These are phyloP conservation scores for Bombus balteatus DNA, from an alignment of 1,140 invertebrate genomes.

Conservation along the genomic window DNA sequence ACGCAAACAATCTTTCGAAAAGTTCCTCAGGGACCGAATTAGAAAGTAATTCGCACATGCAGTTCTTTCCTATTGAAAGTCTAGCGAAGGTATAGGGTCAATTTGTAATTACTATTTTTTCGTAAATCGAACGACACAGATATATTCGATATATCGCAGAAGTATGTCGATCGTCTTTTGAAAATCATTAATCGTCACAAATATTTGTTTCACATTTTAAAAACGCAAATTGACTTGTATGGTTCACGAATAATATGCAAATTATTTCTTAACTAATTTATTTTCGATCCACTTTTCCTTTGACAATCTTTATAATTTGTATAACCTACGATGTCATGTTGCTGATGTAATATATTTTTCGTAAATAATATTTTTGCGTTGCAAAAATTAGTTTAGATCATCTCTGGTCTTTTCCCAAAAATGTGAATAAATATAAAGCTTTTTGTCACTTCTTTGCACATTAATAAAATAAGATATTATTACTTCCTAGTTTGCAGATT, in stretches of 20 bases:
- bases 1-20: slow-evolving; percentile 81
- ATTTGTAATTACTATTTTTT: not conserved
- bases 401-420: not conserved
- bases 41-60: slow-evolving; percentile 84
- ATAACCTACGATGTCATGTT: not conserved
- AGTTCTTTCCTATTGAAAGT: slow-evolving; percentile 87
- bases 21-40: slow-evolving; percentile 85
- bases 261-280: slow-evolving; percentile 11
- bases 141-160: not conserved
- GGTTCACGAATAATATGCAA: not conserved
- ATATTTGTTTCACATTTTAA: not conserved
- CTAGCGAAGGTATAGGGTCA: slow-evolving; percentile 85
- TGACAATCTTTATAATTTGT: not conserved
- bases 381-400: not conserved
- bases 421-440: not conserved
- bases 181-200: not conserved
- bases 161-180: not conserved
- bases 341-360: not conserved
- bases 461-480: not conserved
- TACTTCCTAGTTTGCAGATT: not conserved
- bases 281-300: not conserved
- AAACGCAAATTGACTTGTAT: not conserved
- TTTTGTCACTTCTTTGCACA: not conserved
- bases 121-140: not conserved
- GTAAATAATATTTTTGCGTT: slow-evolving; percentile 15